Evolutionary conservation across 2,888 invertebrate species (phyloP), one percentile per base, ranked within the genome.

Genomic region (Neoscelio sp.): DNA sequence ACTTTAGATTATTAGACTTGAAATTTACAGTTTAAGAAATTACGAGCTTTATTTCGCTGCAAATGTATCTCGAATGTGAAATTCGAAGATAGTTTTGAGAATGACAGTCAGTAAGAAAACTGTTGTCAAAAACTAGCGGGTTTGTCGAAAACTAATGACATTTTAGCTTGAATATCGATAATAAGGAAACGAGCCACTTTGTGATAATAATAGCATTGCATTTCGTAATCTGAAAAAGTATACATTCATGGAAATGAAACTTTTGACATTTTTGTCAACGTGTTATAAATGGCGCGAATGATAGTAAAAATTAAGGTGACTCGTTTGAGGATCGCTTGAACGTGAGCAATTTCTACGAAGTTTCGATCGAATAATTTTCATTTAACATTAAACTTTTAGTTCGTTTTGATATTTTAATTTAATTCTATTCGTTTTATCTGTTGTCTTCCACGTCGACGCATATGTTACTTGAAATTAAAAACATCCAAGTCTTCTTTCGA

Each of bases 161-260:
- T 15, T 40, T 40, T 42, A 42, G 42, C 10, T 18, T 42, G 15
- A 42, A 8, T 20, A 20, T 42, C 7, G 42, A 20, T 56, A 6
- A 20, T 23, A 26, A 56, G 56, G 18, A 40, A 38, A 40, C 26
- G 26, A 58, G 44, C 58, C 42, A 30, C 42, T 12, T 42, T 58
- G 58, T 44, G 58, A 58, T 58, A 44, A 44, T 30, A 42, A 18
- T 44, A 58, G 10, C 42, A 42, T 44, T 58, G 58, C 42, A 58
- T 42, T 44, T 58, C 12, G 8, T 44, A 30, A 28, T 58, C 5
- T 3, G 10, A 30, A 54, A 35, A 42, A 10, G 17, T 30, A 7
- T 58, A 12, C 17, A 44, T 18, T 42, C 10, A 30, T 3, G 17
- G 38, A 28, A 44, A 58, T 58, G 58, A 8, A 18, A 10, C 7